Percentiles rank a stretch among this genome's conserved stretches.
Conservation (phyloP, 2,113 vertebrate species). For the Hylia prasina region DNA sequence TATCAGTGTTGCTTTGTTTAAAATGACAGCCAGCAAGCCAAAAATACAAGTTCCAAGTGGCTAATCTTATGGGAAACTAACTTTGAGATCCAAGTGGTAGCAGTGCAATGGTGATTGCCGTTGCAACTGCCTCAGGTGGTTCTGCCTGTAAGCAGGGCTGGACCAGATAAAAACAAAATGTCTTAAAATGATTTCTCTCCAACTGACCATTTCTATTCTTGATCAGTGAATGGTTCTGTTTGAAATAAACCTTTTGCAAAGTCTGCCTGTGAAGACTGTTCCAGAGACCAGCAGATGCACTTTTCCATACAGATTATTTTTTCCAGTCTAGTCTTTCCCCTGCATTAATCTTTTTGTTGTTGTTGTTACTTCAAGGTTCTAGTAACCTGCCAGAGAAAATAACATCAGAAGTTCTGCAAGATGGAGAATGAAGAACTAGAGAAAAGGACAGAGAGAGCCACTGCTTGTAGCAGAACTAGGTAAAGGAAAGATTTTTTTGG, state of each 20-base stretch:
- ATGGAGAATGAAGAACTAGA: not conserved
- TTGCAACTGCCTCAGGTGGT: not conserved
- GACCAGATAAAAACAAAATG: not conserved
- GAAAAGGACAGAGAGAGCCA: not conserved
- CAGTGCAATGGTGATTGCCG: not conserved
- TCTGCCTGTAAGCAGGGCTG: not conserved
- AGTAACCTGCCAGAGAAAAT: slow-evolving; percentile 36
- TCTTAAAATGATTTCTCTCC: not conserved
- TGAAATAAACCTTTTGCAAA: not conserved
- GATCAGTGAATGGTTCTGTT: not conserved
- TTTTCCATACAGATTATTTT: slow-evolving; percentile 26
- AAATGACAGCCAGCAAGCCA: not conserved
- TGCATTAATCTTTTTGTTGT: not conserved
- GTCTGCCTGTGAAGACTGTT: not conserved
- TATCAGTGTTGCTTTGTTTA: not conserved
- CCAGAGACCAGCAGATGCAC: not conserved
- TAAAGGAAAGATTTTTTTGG: not conserved
- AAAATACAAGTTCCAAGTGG: not conserved
- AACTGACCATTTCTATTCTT: not conserved
- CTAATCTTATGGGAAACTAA: not conserved
- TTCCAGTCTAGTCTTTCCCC: not conserved
- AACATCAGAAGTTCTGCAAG: not conserved
- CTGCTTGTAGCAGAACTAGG: not conserved
- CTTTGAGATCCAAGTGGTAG: not conserved
- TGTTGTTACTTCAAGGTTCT: not conserved